Evolutionary conservation across 2,113 vertebrate genomes (phyloP).

Genomic region (Kryptolebias marmoratus): DNA sequence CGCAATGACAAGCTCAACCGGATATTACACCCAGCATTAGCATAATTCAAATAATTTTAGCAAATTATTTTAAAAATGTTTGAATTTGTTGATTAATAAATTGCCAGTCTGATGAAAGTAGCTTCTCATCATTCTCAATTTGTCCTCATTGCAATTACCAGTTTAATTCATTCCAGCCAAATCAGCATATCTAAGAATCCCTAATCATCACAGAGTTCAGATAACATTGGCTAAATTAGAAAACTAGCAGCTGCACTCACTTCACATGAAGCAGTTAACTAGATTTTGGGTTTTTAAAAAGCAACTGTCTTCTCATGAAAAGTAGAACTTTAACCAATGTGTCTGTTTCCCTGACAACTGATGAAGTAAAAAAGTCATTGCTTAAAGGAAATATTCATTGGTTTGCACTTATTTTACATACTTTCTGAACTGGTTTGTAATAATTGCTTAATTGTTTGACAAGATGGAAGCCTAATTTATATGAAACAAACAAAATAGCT

Average conservation of each 20-base stretch:
- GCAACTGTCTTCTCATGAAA: background rate
- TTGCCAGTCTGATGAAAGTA: constrained; percentile 9
- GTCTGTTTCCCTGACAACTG: background rate
- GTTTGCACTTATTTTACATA: background rate
- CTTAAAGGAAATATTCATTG: background rate
- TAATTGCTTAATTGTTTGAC: too few relatives aligned
- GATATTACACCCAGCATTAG: background rate
- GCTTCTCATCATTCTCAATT: constrained; percentile 6
- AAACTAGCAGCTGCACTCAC: constrained; percentile 25
- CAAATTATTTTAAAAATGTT: constrained; percentile 26
- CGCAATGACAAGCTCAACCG: background rate
- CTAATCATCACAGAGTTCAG: constrained; percentile 21
- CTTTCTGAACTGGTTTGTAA: background rate
- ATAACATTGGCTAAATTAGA: constrained; percentile 20
- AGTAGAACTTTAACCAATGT: constrained; percentile 9
- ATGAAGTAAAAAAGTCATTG: background rate
- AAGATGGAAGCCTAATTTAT: too few relatives aligned
- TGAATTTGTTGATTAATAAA: constrained; percentile 27
- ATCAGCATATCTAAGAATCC: constrained; percentile 22
- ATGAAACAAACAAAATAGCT: too few relatives aligned
- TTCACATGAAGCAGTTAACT: constrained; percentile 5
- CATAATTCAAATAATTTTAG: constrained; percentile 1
- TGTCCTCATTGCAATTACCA: constrained; percentile 18
- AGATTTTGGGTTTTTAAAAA: constrained; percentile 9
- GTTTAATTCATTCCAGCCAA: constrained; percentile 16